Conservation (phyloP, 2,113 vertebrate genomes). For the Clarias magur region DNA sequence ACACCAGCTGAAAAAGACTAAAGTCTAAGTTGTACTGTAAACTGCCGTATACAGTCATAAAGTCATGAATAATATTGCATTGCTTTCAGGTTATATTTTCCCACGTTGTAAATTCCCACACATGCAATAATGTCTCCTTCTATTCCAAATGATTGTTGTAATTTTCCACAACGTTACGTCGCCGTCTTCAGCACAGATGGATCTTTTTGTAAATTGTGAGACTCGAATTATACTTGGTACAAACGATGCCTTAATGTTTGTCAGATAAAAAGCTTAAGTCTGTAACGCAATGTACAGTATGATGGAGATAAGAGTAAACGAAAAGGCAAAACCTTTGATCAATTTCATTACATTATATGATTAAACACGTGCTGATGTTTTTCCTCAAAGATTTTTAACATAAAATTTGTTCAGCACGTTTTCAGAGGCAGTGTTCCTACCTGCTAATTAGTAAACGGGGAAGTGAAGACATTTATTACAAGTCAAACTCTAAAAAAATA, state of each 20-base stretch:
- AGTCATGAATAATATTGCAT: neutral
- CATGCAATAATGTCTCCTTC: no score
- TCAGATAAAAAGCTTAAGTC: neutral
- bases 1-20: neutral
- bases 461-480: neutral
- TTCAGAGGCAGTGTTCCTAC: neutral
- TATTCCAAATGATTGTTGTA: no score
- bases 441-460: neutral
- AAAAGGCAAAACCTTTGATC: neutral
- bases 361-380: neutral
- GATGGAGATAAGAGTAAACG: neutral
- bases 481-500: neutral
- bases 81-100: neutral
- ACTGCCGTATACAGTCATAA: neutral
- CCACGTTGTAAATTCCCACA: no score
- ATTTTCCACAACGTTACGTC: no score
- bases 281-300: neutral
- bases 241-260: neutral
- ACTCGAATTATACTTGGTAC: neutral
- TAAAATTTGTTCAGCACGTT: neutral
- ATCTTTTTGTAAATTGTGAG: neutral
- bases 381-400: neutral
- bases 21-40: neutral
- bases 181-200: no score
- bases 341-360: neutral